phyloP scores from a whole-genome alignment of 2,113 vertebrate species.

The Scalopus aquaticus region DNA sequence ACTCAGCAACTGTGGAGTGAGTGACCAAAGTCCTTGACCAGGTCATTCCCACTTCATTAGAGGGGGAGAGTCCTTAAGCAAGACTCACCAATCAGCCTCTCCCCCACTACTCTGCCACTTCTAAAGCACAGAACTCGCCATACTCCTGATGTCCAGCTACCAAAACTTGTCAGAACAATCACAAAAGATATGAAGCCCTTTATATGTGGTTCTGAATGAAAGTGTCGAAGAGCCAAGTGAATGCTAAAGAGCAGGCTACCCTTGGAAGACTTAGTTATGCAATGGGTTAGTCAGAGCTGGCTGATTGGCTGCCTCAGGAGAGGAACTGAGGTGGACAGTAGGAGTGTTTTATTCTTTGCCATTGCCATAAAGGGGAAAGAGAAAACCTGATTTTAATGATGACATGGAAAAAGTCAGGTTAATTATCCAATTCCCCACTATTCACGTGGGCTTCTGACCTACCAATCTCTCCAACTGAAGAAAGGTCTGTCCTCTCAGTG shows the following conservation, averaged over 20 bases:
- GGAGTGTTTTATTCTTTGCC: neutral
- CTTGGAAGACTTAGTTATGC: neutral
- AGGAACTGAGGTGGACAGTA: neutral
- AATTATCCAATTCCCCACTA: neutral
- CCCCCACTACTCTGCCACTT: neutral
- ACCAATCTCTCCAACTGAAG: neutral
- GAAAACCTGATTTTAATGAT: neutral
- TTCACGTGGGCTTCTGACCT: neutral
- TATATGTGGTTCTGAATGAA: neutral
- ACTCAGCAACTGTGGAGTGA: neutral
- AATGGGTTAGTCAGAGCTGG: neutral
- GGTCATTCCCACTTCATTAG: no score
- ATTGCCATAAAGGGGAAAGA: neutral
- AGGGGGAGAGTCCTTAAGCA: neutral
- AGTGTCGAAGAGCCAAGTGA: neutral
- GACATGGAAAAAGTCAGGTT: neutral
- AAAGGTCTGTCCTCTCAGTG: neutral
- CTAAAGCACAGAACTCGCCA: neutral
- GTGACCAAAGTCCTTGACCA: neutral
- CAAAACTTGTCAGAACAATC: neutral
- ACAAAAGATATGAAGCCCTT: neutral
- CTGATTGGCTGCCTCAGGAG: neutral
- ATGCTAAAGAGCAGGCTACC: neutral
- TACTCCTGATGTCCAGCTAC: neutral
- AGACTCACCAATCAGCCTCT: neutral